Evolutionary conservation across 2,888 invertebrate species (phyloP).

Genomic region (Diplazon laetatorius): DNA sequence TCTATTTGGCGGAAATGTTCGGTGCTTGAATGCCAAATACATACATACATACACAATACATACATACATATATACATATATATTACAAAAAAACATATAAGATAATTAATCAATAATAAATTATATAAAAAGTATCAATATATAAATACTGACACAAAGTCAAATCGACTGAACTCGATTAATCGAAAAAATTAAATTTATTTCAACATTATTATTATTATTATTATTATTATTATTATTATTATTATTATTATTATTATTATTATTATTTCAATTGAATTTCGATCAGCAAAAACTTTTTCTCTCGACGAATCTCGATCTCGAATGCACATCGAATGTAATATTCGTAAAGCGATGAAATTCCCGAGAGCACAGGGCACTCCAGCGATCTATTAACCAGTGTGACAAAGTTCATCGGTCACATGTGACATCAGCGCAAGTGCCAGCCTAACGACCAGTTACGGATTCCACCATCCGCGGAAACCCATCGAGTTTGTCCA

Average conservation of each 20-base stretch:
- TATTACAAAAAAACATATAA: too few species aligned
- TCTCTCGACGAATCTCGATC: neutral
- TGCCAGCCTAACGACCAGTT: neutral
- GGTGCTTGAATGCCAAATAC: slow-evolving; percentile 62
- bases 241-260: too few species aligned
- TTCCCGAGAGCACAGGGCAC: neutral
- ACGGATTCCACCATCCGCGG: neutral
- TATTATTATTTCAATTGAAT: too few species aligned
- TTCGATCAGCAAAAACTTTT: too few species aligned
- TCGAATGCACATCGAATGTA: neutral
- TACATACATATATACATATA: too few species aligned
- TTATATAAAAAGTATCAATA: too few species aligned
- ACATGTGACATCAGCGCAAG: neutral
- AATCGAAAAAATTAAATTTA: too few species aligned
- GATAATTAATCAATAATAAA: too few species aligned
- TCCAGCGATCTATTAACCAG: neutral
- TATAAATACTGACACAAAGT: too few species aligned
- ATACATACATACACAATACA: neutral
- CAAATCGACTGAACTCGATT: too few species aligned
- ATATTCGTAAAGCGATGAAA: neutral
- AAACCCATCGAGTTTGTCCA: slow-evolving; percentile 25
- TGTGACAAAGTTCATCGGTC: slow-evolving; percentile 12
- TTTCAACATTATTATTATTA: too few species aligned
- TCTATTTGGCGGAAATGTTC: slow-evolving; percentile 76
- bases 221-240: too few species aligned